Conservation (phyloP, 1,140 invertebrate genomes). For the Trachymyrmex cornetzi region DNA sequence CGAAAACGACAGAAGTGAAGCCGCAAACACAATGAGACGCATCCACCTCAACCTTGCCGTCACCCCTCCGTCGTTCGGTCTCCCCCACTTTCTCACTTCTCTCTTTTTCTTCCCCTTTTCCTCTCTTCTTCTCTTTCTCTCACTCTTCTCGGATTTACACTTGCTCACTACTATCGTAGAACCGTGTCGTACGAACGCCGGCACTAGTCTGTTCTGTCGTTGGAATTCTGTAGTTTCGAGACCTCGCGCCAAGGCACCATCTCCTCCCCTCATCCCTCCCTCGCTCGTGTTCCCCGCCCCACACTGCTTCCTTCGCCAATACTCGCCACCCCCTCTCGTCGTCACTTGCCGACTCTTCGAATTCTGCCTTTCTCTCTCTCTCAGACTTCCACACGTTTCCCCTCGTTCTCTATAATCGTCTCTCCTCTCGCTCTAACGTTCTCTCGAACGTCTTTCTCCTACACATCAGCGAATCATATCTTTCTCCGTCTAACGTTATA, state of each 20-base stretch:
- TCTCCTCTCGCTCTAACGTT: conserved; percentile 40
- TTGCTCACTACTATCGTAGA: conserved; percentile 56
- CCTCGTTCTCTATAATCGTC: conserved; percentile 11
- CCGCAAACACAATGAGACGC: conserved; percentile 37
- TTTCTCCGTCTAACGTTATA: conserved; percentile 43
- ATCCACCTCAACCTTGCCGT: conserved; percentile 21
- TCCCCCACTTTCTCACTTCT: neutral
- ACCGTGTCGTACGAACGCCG: conserved; percentile 79
- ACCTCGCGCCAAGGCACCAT: conserved; percentile 79
- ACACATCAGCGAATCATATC: conserved; percentile 1
- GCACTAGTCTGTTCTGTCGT: conserved; percentile 79
- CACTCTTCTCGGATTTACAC: conserved; percentile 30
- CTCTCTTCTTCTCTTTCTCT: neutral
- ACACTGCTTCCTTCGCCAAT: conserved; percentile 57
- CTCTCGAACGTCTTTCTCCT: conserved; percentile 51
- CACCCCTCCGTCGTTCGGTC: conserved; percentile 42
- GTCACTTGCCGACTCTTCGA: conserved; percentile 68
- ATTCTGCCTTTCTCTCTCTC: conserved; percentile 48
- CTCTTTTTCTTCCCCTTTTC: neutral
- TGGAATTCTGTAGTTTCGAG: conserved; percentile 82
- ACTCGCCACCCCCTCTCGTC: conserved; percentile 57
- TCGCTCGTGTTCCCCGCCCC: conserved; percentile 40
- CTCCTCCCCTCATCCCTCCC: conserved; percentile 57
- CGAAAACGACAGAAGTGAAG: neutral
- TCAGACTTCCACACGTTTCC: conserved; percentile 10